Evolutionary conservation across 2,888 invertebrate species (phyloP).

Genomic region (Sycophila texana): DNA sequence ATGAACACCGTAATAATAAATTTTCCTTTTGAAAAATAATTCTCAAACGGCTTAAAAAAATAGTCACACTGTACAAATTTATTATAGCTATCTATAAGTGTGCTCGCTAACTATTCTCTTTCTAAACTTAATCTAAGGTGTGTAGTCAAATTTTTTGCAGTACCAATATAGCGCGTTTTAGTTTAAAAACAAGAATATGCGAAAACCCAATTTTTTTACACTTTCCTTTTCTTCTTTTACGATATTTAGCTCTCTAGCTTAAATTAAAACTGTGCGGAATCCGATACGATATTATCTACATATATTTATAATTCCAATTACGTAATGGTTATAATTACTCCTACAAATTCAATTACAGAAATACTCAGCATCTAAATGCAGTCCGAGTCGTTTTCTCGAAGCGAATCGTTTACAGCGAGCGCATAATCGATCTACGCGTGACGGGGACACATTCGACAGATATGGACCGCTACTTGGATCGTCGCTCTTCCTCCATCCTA

Average conservation of each 20-base stretch:
- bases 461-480: slow-evolving; percentile 49
- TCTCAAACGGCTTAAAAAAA: slow-evolving; percentile 41
- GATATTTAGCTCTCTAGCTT: neutral
- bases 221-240: neutral
- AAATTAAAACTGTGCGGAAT: neutral
- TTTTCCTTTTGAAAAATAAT: slow-evolving; percentile 36
- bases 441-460: slow-evolving; percentile 34
- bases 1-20: slow-evolving; percentile 27
- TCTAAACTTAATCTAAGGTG: slow-evolving; percentile 43
- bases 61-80: slow-evolving; percentile 35
- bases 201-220: neutral
- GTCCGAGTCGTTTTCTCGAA: slow-evolving; percentile 51
- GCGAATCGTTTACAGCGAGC: slow-evolving; percentile 1
- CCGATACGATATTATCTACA: too few relatives aligned
- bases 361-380: neutral
- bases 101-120: slow-evolving; percentile 43
- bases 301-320: too few relatives aligned
- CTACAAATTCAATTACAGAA: too few relatives aligned
- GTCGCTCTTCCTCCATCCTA: slow-evolving; percentile 61
- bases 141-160: neutral
- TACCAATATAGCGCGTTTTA: too few relatives aligned
- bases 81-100: slow-evolving; percentile 36
- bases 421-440: slow-evolving; percentile 1
- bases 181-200: too few relatives aligned
- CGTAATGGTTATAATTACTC: too few relatives aligned